These are phyloP conservation scores for Tenrec ecaudatus DNA, from an alignment of 2,113 vertebrate genomes.

Conservation along the genomic window DNA sequence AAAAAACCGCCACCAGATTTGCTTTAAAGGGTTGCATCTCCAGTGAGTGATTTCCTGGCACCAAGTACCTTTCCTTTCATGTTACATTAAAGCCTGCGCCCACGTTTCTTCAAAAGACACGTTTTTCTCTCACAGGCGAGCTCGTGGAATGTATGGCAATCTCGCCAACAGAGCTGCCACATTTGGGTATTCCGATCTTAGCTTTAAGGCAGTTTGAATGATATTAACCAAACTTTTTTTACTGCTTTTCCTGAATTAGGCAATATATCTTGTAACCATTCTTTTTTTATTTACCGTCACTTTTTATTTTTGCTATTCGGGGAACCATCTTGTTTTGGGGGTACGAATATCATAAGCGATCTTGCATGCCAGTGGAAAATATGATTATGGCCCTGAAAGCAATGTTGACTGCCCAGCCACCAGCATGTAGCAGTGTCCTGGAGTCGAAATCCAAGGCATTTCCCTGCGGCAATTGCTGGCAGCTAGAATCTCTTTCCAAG, in stretches of 20 bases:
- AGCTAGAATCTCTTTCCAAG: background rate
- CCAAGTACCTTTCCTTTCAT: background rate
- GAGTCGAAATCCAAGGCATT: slow-evolving; percentile 16
- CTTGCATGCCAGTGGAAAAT: slow-evolving; percentile 39
- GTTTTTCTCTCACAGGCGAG: background rate
- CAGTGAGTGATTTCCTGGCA: slow-evolving; percentile 50
- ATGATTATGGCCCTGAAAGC: background rate
- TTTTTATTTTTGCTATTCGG: background rate
- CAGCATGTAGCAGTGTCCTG: background rate
- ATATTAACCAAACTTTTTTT: background rate
- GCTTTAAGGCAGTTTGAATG: background rate
- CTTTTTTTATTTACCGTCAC: background rate
- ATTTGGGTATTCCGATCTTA: background rate
- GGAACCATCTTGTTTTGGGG: background rate
- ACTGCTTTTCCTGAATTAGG: background rate
- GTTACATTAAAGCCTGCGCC: background rate
- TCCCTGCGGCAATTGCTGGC: background rate
- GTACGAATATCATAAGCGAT: background rate
- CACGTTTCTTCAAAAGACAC: slow-evolving; percentile 12
- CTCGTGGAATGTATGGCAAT: background rate
- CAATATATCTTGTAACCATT: background rate
- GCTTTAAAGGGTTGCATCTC: slow-evolving; percentile 45
- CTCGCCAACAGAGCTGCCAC: background rate
- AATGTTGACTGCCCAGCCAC: background rate
- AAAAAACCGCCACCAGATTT: slow-evolving; percentile 49